A percentile compares a stretch with the other conserved stretches of the same genome.
Evolutionary conservation across 2,113 vertebrate genomes (phyloP).

Genomic region (Pollimyrus isidori): DNA sequence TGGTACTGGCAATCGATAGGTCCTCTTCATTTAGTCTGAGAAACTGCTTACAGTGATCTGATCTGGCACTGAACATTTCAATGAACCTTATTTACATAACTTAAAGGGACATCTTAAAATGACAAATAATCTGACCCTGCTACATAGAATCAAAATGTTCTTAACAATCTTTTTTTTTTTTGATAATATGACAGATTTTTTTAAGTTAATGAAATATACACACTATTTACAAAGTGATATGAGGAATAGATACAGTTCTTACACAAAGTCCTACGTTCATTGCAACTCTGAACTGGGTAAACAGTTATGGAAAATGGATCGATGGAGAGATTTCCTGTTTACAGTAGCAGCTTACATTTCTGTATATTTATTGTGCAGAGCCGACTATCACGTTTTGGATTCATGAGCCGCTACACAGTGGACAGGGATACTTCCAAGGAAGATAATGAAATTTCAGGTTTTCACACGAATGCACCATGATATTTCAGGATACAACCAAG

Average conservation of each 20-base stretch:
- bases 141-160: background rate
- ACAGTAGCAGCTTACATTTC: background rate
- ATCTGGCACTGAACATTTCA: background rate
- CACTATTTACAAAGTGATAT: background rate
- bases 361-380: conserved; percentile 11
- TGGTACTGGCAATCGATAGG: background rate
- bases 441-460: conserved; percentile 29
- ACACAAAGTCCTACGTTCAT: background rate
- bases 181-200: background rate
- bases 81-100: background rate
- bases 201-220: background rate
- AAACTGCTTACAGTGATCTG: background rate
- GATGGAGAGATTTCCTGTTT: background rate
- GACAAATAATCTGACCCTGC: background rate
- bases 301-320: background rate
- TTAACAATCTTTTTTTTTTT: background rate
- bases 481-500: conserved; percentile 20
- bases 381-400: conserved; percentile 30
- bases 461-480: background rate
- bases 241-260: background rate
- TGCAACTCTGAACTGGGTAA: background rate
- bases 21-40: background rate
- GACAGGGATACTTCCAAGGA: conserved; percentile 23
- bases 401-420: conserved; percentile 15
- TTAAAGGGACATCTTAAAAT: background rate